Conservation (phyloP, 2,888 invertebrate species). For the Tillus elongatus region DNA sequence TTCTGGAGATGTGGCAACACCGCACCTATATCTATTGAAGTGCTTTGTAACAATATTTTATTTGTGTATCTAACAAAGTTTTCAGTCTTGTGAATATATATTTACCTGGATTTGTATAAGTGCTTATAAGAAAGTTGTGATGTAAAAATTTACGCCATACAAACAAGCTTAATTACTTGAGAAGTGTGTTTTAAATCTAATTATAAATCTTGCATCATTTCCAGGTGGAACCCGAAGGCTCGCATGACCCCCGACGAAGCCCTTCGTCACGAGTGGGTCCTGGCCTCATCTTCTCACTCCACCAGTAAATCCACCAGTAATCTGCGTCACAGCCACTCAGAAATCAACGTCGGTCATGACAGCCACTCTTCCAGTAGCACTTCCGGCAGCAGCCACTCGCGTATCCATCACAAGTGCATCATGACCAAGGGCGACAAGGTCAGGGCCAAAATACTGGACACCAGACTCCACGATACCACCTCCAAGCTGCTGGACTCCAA, state of each 20-base stretch:
- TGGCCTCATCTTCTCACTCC: constrained; percentile 37
- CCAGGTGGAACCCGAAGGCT: constrained; percentile 85
- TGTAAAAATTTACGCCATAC: too few relatives aligned
- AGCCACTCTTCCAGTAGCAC: constrained; percentile 37
- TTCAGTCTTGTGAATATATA: too few relatives aligned
- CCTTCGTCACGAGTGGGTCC: constrained; percentile 72
- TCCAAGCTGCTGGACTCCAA: constrained; percentile 39
- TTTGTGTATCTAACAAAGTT: too few relatives aligned
- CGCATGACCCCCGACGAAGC: constrained; percentile 90
- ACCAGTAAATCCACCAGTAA: constrained; percentile 33
- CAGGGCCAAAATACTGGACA: constrained; percentile 39
- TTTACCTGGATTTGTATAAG: too few relatives aligned
- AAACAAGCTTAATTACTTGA: too few relatives aligned
- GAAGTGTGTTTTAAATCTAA: too few relatives aligned
- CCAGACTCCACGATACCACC: constrained; percentile 39
- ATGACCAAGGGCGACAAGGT: constrained; percentile 36
- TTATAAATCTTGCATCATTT: too few relatives aligned
- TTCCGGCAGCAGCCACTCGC: constrained; percentile 34
- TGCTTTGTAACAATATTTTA: too few relatives aligned
- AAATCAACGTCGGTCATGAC: constrained; percentile 39
- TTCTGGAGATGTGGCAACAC: too few relatives aligned
- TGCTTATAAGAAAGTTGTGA: too few relatives aligned
- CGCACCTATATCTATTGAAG: too few relatives aligned
- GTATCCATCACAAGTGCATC: constrained; percentile 33
- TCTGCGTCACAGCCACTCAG: constrained; percentile 46